Percentiles rank a stretch among this genome's conserved stretches.
Evolutionary conservation across 2,888 invertebrate species (phyloP).

Genomic region (Beris morrisii): DNA sequence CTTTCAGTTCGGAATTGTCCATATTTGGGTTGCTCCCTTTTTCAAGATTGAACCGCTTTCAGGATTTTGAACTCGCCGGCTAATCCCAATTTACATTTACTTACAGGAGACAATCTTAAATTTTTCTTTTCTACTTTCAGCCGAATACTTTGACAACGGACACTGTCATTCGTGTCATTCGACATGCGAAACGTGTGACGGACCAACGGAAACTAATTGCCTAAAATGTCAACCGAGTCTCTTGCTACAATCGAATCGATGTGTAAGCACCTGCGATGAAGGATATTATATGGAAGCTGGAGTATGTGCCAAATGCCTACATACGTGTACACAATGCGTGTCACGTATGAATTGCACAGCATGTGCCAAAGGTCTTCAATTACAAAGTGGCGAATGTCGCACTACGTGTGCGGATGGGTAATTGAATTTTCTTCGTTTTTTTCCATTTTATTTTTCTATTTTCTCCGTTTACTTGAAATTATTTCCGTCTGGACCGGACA

Average conservation of each 20-base stretch:
- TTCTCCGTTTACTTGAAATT: not conserved
- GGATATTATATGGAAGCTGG: conserved; percentile 75
- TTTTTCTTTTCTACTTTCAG: conserved; percentile 53
- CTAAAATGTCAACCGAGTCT: conserved; percentile 74
- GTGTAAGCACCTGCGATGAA: conserved; percentile 74
- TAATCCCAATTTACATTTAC: no score
- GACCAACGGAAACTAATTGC: conserved; percentile 72
- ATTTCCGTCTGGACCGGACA: not conserved
- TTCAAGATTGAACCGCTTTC: no score
- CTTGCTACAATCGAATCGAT: conserved; percentile 70
- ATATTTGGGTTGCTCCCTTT: no score
- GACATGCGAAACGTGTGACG: conserved; percentile 82
- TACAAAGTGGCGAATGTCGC: conserved; percentile 82
- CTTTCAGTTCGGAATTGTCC: no score
- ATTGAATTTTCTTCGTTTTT: conserved; percentile 41
- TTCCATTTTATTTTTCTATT: conserved; percentile 24
- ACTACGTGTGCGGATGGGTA: conserved; percentile 75
- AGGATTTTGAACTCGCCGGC: no score
- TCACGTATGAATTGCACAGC: conserved; percentile 79
- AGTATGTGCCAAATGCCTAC: conserved; percentile 76
- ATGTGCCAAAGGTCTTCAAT: conserved; percentile 73
- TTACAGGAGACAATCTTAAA: not conserved
- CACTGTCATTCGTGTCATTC: conserved; percentile 75
- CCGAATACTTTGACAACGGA: conserved; percentile 72
- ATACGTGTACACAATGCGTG: conserved; percentile 76